Evolutionary conservation across 2,113 vertebrate genomes (phyloP), one percentile per base, ranked within the genome.

Genomic region (Paracanthobrama guichenoti): DNA sequence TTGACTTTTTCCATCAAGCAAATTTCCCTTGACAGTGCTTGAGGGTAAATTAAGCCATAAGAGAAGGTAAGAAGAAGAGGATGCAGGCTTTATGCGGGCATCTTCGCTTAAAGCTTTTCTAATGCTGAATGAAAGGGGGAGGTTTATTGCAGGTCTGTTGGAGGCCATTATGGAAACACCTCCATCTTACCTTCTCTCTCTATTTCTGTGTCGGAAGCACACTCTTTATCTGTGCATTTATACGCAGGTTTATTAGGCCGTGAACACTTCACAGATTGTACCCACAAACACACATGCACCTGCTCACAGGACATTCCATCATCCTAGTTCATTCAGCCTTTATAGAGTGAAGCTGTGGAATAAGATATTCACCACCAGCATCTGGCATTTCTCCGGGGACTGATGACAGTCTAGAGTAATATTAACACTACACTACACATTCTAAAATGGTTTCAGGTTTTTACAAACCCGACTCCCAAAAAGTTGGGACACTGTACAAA

Each of bases 1-100:
- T 93, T 94, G 93, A 92, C 93, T 94, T 89, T 91, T 88, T 90
- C 93, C 91, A 93, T 94, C 91, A 91, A 89, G 88, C 62, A 86
- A 92, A 94, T 94, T 94, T 95, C 94, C 93, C 94, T 90, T 90
- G 92, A 92, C 93, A 88, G 90, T 89, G 90, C 89, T 92, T 89
- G 81, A 88, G 89, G 89, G 90, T 92, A 92, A 93, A 94, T 94
- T 90, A 94, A 93, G 91, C 91, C 84, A 90, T 91, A 88, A 93
- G 88, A 87, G 91, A 88, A 20, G 79, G 66, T 46, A 42, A 39
- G 59, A 74, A 50, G 85, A 85, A 48, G 73, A 78, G 81, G 53
- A 75, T 82, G 85, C 82, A 85, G 88, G 73, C 62, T 87, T 88
- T 79, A 83, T 83, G 72, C 73, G 57, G 66, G 84, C 46, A 59